Evolutionary conservation across 1,140 invertebrate genomes (phyloP), one percentile per base, ranked within the genome.

Genomic region (Tetranychus cinnabarinus): DNA sequence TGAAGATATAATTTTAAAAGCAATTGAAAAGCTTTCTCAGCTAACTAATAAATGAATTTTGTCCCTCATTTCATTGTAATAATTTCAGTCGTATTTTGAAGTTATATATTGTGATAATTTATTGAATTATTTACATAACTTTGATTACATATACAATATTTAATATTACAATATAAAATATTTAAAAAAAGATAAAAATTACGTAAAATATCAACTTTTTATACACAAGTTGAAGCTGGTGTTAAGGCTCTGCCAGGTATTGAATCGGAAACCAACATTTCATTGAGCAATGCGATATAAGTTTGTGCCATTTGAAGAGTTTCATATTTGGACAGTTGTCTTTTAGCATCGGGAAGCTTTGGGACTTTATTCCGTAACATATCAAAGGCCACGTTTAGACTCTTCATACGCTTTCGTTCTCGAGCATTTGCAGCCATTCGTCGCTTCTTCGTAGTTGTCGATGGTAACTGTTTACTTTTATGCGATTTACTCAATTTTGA

Each of bases 301-400:
- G 84, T 88, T 69, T 96, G 91, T 0, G 92, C 92, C 90, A 95
- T 95, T 75, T 96, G 89, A 1, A 97, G 75, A 0, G 91, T 96
- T 72, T 97, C 92, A 72, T 91, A 96, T 71, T 97, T 97, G 34
- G 89, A 95, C 4, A 96, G 74, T 70, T 95, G 88, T 35, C 87
- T 78, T 69, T 96, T 87, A 66, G 88, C 86, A 23, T 13, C n/a
- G 7, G 50, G 50, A 37, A 93, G 74, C 70, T 71, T 45, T 0
- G 91, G 91, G 4, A 97, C 76, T 65, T 92, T 90, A 2, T 83
- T 80, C 47, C 92, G 77, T 1, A 97, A 78, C 60, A 84, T 77
- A 70, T 95, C 90, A 69, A 95, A 96, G 0, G 90, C 90, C 63
- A 86, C 83, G 70, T 96, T 95, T 54, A 96, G 75, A 70, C 88